Base-by-base conservation (phyloP, 1,140 invertebrate genomes). In the Euglossa dilemma region DNA sequence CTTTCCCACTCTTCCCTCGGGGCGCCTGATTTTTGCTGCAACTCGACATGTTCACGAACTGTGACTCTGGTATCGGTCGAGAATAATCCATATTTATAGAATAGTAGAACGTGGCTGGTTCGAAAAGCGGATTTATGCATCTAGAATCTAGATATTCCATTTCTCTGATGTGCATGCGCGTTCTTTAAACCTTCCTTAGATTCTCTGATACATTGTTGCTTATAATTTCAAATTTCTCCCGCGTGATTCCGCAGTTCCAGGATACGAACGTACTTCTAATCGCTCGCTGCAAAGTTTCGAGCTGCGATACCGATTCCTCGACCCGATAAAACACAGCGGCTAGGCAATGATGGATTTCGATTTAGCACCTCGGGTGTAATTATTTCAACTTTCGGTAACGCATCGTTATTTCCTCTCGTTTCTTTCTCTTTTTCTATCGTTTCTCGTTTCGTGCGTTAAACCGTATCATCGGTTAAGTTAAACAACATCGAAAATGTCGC, bases 41-140 rank as follows among this genome's bases (percentile, higher is more conserved):
- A 25, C 72, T 50, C 43, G 64, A 50, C 69, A 72, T 56, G 69
- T 23, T 80, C 78, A 54, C 56, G 18, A 23, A 63, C 66, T 54
- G 57, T 75, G 8, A 75, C 18, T 59, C 56, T 28, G 57, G 45
- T 61, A 75, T 75, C 57, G 73, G 57, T 25, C 47, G 57, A 61
- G 45, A 52, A 50, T 72, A 80, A 73, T 73, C 45, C 66, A 69
- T 69, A 69, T 78, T 71, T 72, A 50, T 63, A 25, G 23, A 18
- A 73, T 76, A 81, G 73, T 43, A 81, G 73, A 81, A 81, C 23
- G 57, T 7, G 16, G 23, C 14, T 20, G 50, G 52, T 36, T 47
- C 23, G 50, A 70, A 28, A 8, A 23, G 5, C 25, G 47, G 36
- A 25, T 52, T n/a, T 36, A 43, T 45, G 52, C 43, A 69, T 23